phyloP scores from a whole-genome alignment of 2,113 vertebrate genomes.

The Ameiurus melas region DNA sequence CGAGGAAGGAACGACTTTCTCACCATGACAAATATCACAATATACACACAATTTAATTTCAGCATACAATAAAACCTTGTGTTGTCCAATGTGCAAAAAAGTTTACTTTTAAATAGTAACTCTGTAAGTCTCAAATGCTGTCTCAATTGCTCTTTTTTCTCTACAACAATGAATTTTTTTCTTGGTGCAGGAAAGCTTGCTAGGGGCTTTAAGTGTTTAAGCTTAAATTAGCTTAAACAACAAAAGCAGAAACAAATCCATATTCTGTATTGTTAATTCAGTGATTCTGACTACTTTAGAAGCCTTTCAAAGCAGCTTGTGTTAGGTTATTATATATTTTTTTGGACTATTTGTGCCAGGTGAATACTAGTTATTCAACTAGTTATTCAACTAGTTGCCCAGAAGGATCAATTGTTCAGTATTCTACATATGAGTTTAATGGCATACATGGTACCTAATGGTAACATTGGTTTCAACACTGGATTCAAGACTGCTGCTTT shows the following conservation, averaged over 20 bases:
- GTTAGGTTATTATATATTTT: no score
- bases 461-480: no score
- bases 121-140: neutral
- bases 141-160: neutral
- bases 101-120: neutral
- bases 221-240: conserved; percentile 23
- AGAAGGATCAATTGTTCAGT: neutral
- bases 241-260: conserved; percentile 30
- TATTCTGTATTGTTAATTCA: conserved; percentile 8
- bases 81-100: neutral
- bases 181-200: neutral
- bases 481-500: neutral
- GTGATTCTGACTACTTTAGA: conserved; percentile 6
- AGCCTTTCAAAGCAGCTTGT: conserved; percentile 24
- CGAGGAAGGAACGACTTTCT: no score
- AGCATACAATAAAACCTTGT: neutral
- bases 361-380: neutral
- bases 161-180: neutral
- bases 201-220: neutral
- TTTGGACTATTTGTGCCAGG: conserved; percentile 4
- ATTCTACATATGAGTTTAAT: neutral
- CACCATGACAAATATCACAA: conserved; percentile 4
- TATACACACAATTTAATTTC: conserved; percentile 10
- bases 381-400: no score
- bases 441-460: neutral